Conservation (phyloP, 2,797 vertebrate genomes). For the Lateolabrax maculatus region DNA sequence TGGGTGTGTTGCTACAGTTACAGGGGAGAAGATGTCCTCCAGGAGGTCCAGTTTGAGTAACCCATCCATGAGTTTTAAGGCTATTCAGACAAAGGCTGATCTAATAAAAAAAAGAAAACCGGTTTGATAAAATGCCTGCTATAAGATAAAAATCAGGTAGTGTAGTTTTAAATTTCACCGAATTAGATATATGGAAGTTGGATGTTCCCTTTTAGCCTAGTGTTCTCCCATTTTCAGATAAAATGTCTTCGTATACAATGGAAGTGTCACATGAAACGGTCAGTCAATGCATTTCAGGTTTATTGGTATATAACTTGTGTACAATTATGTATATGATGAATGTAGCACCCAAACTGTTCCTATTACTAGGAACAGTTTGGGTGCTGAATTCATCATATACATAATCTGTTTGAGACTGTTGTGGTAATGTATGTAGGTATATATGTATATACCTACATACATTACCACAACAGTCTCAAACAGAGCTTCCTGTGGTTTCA, state of each 20-base stretch:
- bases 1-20: not conserved
- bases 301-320: not conserved
- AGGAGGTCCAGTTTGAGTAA: not conserved
- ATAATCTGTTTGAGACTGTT: too few species aligned
- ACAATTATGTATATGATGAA: not conserved
- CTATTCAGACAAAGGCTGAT: not conserved
- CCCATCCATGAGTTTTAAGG: not conserved
- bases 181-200: not conserved
- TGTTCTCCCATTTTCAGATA: not conserved
- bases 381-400: too few species aligned
- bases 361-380: too few species aligned
- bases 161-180: not conserved
- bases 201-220: not conserved
- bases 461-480: not conserved
- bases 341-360: not conserved
- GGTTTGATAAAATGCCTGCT: not conserved
- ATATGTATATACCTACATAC: too few species aligned
- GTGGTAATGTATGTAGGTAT: too few species aligned
- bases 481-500: not conserved
- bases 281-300: not conserved
- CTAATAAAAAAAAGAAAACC: not conserved
- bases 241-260: not conserved
- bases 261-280: not conserved
- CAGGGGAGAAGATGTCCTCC: not conserved
- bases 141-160: not conserved